Evolutionary conservation across 2,113 vertebrate species (phyloP).

Genomic region (Chaenocephalus aceratus): DNA sequence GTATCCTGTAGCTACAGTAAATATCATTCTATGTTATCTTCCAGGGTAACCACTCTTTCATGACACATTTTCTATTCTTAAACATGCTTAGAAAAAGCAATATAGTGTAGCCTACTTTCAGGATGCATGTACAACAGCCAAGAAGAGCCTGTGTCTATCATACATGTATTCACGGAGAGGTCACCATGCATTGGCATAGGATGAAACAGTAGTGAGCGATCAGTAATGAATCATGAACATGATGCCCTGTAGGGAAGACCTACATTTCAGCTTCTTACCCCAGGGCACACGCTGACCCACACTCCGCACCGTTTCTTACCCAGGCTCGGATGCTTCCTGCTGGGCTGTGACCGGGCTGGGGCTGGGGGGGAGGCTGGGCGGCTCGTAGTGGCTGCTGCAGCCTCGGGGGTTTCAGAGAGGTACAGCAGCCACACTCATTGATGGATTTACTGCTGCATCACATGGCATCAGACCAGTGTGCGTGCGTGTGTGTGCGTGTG

Average conservation of each 20-base stretch:
- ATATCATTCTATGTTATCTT: neutral
- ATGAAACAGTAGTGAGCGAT: constrained; percentile 6
- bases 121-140: neutral
- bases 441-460: constrained; percentile 64
- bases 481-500: neutral
- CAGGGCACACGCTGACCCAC: constrained; percentile 65
- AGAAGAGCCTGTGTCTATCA: constrained; percentile 5
- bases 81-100: constrained; percentile 7
- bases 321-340: constrained; percentile 49
- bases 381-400: constrained; percentile 31
- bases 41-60: neutral
- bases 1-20: no score
- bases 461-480: neutral
- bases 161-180: neutral
- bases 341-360: constrained; percentile 27
- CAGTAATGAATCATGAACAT: constrained; percentile 20
- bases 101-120: neutral
- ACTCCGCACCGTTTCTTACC: constrained; percentile 32
- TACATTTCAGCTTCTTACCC: constrained; percentile 46
- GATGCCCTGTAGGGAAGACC: constrained; percentile 40
- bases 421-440: constrained; percentile 53
- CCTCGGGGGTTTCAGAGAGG: constrained; percentile 39
- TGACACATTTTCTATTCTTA: no score
- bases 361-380: constrained; percentile 11
- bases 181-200: neutral